Evolutionary conservation across 2,113 vertebrate genomes (phyloP).

Genomic region (Saguinus midas): DNA sequence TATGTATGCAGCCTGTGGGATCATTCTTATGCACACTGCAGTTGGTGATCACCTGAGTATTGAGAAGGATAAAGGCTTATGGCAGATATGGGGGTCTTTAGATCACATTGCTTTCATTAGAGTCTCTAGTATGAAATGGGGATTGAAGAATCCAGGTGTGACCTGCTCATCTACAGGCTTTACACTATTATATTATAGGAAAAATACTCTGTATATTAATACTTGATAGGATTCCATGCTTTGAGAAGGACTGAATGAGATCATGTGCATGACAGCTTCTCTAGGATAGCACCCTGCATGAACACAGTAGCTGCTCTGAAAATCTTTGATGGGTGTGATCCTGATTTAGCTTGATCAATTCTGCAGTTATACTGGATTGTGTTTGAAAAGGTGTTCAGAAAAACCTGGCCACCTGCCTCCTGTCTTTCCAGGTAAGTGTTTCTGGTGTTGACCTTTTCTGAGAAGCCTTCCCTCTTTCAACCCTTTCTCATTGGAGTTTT

Average conservation of each 20-base stretch:
- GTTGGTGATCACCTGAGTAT: not conserved
- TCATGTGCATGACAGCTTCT: rapidly evolving
- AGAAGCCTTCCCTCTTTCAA: not conserved
- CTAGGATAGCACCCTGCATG: rapidly evolving
- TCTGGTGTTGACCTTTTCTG: not conserved
- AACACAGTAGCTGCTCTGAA: too few relatives aligned
- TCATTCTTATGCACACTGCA: not conserved
- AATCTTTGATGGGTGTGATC: too few relatives aligned
- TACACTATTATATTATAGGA: not conserved
- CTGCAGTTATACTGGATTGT: not conserved
- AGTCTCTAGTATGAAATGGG: not conserved
- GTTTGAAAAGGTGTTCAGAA: not conserved
- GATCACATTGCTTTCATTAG: not conserved
- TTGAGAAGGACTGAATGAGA: not conserved
- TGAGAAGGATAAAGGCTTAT: not conserved
- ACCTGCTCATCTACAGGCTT: not conserved
- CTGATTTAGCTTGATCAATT: not conserved
- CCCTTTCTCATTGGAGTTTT: not conserved
- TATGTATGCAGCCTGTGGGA: not conserved
- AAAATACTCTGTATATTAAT: not conserved
- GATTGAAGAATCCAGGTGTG: not conserved
- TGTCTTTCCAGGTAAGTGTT: not conserved
- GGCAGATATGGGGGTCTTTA: not conserved
- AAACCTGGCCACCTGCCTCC: not conserved
- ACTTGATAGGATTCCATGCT: not conserved